phyloP scores from a whole-genome alignment of 2,113 vertebrate species.

The Lasiurus borealis region DNA sequence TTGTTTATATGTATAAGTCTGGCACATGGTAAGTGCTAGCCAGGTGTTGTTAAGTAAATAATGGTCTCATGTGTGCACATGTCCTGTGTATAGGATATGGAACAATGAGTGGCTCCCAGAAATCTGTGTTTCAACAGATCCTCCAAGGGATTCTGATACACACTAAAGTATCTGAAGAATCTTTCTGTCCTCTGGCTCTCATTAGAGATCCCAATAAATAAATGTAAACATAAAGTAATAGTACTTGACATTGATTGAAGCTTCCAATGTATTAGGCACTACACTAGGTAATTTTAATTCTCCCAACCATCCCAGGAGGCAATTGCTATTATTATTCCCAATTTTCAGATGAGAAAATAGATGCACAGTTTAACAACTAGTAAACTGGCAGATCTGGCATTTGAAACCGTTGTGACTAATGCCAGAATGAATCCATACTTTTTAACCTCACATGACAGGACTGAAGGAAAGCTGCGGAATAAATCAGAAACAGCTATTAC shows the following conservation, averaged over 20 bases:
- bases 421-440: neutral
- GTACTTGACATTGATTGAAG: neutral
- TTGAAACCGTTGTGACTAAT: neutral
- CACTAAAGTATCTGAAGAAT: neutral
- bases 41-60: constrained; percentile 16
- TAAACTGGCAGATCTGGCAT: neutral
- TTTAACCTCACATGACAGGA: neutral
- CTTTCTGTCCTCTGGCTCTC: constrained; percentile 20
- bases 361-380: neutral
- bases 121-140: neutral
- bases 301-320: neutral
- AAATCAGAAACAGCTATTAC: neutral
- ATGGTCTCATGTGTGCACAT: neutral
- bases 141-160: neutral
- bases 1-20: neutral
- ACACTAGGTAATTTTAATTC: neutral
- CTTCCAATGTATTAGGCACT: neutral
- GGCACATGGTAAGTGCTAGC: neutral
- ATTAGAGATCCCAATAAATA: neutral
- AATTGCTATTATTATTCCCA: neutral
- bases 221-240: neutral
- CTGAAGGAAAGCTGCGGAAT: neutral
- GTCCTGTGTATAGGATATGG: neutral
- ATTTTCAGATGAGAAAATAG: neutral
- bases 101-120: neutral